A percentile compares a stretch with the other conserved stretches of the same genome.
phyloP scores from a whole-genome alignment of 1,140 invertebrate genomes.

The Cepaea nemoralis region DNA sequence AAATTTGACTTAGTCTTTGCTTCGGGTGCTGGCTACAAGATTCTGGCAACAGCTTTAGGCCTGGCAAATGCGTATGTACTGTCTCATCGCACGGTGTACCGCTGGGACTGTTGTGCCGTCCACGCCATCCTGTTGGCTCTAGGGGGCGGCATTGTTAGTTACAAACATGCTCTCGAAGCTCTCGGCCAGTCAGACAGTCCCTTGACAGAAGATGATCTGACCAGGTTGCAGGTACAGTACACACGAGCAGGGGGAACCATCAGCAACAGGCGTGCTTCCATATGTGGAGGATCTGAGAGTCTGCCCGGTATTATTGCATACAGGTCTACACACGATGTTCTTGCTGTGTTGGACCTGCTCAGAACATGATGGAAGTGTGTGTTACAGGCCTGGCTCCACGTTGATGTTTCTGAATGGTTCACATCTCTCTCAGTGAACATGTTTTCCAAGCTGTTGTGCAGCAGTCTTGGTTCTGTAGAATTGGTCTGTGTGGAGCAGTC shows the following conservation, averaged over 20 bases:
- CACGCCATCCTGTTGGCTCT: conserved; percentile 82
- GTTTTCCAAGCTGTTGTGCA: no score
- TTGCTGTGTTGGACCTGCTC: conserved; percentile 14
- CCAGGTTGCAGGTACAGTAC: conserved; percentile 25
- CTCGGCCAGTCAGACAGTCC: neutral
- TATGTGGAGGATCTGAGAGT: conserved; percentile 22
- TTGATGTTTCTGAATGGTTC: no score
- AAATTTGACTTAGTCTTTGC: conserved; percentile 61
- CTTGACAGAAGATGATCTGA: conserved; percentile 18
- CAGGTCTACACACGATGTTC: neutral
- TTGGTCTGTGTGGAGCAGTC: no score
- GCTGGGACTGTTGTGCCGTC: conserved; percentile 89
- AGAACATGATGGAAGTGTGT: no score
- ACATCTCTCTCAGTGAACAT: no score
- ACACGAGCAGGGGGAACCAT: conserved; percentile 17
- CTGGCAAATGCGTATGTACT: conserved; percentile 84
- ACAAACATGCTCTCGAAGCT: conserved; percentile 34
- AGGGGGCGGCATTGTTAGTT: conserved; percentile 77
- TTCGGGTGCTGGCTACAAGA: conserved; percentile 90
- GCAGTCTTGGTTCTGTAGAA: no score
- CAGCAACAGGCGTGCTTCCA: conserved; percentile 18
- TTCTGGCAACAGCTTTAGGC: conserved; percentile 82
- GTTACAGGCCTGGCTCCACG: no score
- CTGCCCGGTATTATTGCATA: conserved; percentile 38
- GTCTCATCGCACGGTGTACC: conserved; percentile 80